Conservation (phyloP, 2,113 vertebrate species). For the Cottus gobio region DNA sequence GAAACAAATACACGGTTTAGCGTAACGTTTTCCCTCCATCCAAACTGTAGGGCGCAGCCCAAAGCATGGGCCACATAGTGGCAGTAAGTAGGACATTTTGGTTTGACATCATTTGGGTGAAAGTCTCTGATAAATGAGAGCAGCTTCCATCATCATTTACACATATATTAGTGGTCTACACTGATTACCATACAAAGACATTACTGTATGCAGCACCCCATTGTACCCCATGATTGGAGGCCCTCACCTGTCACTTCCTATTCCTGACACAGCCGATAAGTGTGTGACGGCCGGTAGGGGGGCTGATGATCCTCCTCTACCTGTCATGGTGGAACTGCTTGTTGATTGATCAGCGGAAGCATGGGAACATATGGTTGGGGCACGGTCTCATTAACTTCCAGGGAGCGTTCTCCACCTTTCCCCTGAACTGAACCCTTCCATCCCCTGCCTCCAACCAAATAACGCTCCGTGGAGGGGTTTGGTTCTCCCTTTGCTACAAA, state of each 20-base stretch:
- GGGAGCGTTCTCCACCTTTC: not conserved
- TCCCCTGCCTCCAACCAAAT: conserved; percentile 7
- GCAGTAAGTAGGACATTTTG: too few species aligned
- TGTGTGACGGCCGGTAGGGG: conserved; percentile 1
- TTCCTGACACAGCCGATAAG: not conserved
- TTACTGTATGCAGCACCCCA: not conserved
- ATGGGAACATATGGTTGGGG: conserved; percentile 18
- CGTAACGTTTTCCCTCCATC: not conserved
- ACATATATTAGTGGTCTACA: not conserved
- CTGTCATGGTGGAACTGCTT: conserved; percentile 6
- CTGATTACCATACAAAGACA: not conserved
- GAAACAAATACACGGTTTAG: not conserved
- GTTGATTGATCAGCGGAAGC: conserved; percentile 22
- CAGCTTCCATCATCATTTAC: not conserved
- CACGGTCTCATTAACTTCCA: conserved; percentile 26
- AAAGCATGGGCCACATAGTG: not conserved
- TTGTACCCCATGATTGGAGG: not conserved
- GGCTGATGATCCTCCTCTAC: not conserved
- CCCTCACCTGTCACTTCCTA: not conserved
- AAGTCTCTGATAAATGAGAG: not conserved
- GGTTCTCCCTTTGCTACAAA: not conserved
- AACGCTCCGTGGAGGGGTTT: not conserved
- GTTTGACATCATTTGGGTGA: not conserved
- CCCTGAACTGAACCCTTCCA: conserved; percentile 10
- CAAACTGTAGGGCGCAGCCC: not conserved